A percentile compares a stretch with the other conserved stretches of the same genome.
Conservation (phyloP, 2,888 invertebrate genomes). For the Thalpophila matura region DNA sequence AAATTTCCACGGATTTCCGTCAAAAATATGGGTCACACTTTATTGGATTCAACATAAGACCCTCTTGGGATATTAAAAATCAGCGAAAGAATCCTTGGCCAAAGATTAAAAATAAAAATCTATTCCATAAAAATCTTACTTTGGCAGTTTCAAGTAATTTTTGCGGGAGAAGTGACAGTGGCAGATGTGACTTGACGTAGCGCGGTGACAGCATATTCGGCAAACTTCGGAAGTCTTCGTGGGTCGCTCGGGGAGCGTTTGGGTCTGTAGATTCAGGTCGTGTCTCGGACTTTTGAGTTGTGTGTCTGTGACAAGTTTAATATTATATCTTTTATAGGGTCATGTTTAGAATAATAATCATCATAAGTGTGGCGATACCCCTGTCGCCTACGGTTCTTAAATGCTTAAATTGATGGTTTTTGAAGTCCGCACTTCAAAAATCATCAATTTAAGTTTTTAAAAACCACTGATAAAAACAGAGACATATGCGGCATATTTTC, state of each 20-base stretch:
- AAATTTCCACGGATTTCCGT: constrained; percentile 11
- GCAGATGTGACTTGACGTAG: constrained; percentile 94
- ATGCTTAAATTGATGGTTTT: too few species aligned
- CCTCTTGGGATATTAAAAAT: constrained; percentile 43
- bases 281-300: constrained; percentile 66
- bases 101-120: constrained; percentile 11
- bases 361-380: too few species aligned
- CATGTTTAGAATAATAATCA: too few species aligned
- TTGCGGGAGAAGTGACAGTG: constrained; percentile 93
- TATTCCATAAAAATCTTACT: constrained; percentile 87
- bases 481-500: too few species aligned
- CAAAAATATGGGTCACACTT: constrained; percentile 29
- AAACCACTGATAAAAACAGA: too few species aligned
- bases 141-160: constrained; percentile 89
- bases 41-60: constrained; percentile 14
- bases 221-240: constrained; percentile 70
- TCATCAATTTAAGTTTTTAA: too few species aligned
- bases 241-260: constrained; percentile 58
- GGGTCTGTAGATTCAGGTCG: constrained; percentile 43
- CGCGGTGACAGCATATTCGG: constrained; percentile 83
- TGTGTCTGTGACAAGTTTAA: constrained; percentile 62
- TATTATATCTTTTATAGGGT: constrained; percentile 13
- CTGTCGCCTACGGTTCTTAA: too few species aligned
- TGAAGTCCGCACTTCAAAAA: too few species aligned
- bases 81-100: not conserved